A percentile compares a stretch with the other conserved stretches of the same genome.
These are phyloP conservation scores for Hormaphis cornu DNA, from an alignment of 1,140 invertebrate genomes.

Conservation along the genomic window DNA sequence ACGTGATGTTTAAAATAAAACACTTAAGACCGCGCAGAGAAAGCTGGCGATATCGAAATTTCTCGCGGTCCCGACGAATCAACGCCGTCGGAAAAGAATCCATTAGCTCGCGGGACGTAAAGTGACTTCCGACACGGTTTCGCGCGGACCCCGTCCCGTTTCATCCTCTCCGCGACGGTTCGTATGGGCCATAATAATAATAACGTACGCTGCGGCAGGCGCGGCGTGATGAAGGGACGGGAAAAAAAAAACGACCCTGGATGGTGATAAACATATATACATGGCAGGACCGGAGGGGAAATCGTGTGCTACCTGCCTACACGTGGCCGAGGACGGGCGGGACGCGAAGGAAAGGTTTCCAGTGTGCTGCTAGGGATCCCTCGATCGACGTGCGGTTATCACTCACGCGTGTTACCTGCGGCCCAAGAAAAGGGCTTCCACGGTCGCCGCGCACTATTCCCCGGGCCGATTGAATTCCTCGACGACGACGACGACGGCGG, in stretches of 20 bases:
- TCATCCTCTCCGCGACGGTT: background rate
- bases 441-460: background rate
- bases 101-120: conserved; percentile 15
- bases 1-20: too few species aligned
- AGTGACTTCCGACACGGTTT: conserved; percentile 25
- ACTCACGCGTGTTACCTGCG: conserved; percentile 7
- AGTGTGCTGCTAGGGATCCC: background rate
- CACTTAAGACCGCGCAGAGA: too few species aligned
- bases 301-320: too few species aligned
- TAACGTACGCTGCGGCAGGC: too few species aligned
- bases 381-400: conserved; percentile 10
- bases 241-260: too few species aligned
- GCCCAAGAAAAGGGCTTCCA: background rate
- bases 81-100: conserved; percentile 19
- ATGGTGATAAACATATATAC: too few species aligned
- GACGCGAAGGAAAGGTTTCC: background rate
- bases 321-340: too few species aligned
- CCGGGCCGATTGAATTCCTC: conserved; percentile 11
- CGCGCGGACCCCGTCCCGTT: background rate
- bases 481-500: background rate
- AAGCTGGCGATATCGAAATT: conserved; percentile 7
- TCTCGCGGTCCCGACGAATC: background rate
- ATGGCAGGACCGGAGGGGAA: too few species aligned
- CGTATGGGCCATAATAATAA: too few species aligned
- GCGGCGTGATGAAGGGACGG: too few species aligned